Evolutionary conservation across 2,888 invertebrate genomes (phyloP), one percentile per base, ranked within the genome.

Genomic region (Elmis aenea): DNA sequence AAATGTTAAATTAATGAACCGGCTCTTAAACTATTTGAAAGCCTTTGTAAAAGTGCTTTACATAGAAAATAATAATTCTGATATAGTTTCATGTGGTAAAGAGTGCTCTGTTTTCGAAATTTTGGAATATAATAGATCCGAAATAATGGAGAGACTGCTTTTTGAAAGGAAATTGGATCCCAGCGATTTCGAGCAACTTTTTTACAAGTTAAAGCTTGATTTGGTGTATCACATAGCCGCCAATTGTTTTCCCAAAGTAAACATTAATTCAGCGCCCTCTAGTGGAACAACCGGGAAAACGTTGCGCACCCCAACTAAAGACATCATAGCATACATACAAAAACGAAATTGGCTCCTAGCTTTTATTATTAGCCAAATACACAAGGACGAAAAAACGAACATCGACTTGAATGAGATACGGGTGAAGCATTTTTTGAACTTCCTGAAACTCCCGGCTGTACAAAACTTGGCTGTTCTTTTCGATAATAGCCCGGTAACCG

Each of bases 221-320:
- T 71, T 85, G 32, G 76, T 83, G 28, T 83, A 85, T 50, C 82
- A 83, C 48, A 75, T 86, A 6, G 76, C 83, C 2, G 65, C 81
- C 2, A 85, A 82, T 61, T 82, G 82, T 54, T 85, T 84, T 48
- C 84, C 85, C 0, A 77, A 75, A 5, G 73, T 82, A 49, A 73
- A 72, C 48, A 70, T 74, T 47, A 61, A 72, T 46, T 53, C 73
- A 8, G 73, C 75, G 40, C 68, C 72, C 21, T 9, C 15, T 11
- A 11, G 5, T n/a, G 0, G 62, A 66, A 13, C 59, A 68, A 1
- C 63, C 66, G 1, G 55, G 68, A 35, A 38, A 43, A 13, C 41
- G 61, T 6, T 51, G 54, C 10, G 42, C 41, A 39, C 15, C 26
- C 74, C 79, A 0, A 74, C 71, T 31, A 67, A 71, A 1, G 74